Evolutionary conservation across 2,888 invertebrate genomes (phyloP).

Genomic region (Monochamus alternatus): DNA sequence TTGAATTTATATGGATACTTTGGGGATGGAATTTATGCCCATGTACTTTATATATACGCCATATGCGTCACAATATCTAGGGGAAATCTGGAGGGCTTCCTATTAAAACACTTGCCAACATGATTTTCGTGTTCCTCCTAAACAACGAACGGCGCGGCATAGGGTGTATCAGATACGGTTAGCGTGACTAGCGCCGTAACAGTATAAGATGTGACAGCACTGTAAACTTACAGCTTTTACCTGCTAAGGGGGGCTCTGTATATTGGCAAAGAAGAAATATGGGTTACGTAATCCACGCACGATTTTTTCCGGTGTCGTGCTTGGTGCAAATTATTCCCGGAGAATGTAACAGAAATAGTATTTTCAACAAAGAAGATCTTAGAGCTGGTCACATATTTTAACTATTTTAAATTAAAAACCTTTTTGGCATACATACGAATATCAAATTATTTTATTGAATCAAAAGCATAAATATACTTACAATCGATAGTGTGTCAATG

Average conservation of each 20-base stretch:
- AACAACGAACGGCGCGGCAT: not conserved
- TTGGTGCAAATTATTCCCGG: no score
- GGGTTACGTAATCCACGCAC: no score
- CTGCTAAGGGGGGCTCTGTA: not conserved
- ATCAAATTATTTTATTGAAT: no score
- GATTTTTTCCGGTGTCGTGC: no score
- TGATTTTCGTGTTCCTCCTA: conserved; percentile 8
- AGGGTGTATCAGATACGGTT: conserved; percentile 7
- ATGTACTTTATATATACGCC: not conserved
- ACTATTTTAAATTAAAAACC: no score
- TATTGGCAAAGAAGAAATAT: no score
- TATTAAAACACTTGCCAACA: conserved; percentile 12
- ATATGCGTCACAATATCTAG: not conserved
- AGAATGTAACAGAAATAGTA: no score
- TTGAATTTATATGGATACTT: conserved; percentile 4
- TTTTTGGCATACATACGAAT: no score
- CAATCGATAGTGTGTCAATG: no score
- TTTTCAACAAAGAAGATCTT: no score
- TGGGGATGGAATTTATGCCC: not conserved
- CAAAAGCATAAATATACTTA: no score
- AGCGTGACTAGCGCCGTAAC: not conserved
- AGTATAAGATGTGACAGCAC: not conserved
- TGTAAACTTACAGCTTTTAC: not conserved
- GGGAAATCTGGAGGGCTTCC: not conserved
- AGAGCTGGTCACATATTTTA: no score